Evolutionary conservation across 2,888 invertebrate genomes (phyloP).

Genomic region (Rosalia funebris): DNA sequence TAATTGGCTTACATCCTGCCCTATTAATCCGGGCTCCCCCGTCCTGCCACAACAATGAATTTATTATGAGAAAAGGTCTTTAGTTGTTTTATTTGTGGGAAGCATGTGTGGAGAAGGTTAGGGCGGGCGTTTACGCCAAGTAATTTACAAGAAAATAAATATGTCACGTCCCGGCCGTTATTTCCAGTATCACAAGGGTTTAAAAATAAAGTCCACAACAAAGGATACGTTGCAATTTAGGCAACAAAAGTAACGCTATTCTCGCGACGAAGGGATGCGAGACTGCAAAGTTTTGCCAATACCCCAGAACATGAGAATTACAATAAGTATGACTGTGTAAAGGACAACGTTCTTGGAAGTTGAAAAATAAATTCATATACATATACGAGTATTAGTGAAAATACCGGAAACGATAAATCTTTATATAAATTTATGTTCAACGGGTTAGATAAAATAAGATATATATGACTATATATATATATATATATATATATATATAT

Average conservation of each 20-base stretch:
- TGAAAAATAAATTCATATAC: too few relatives aligned
- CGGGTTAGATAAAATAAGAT: too few relatives aligned
- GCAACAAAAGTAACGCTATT: conserved; percentile 11
- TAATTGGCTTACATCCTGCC: too few relatives aligned
- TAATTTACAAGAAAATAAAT: conserved; percentile 15
- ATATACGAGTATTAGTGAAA: too few relatives aligned
- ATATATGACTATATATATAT: too few relatives aligned
- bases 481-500: too few relatives aligned
- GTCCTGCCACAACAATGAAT: conserved; percentile 4
- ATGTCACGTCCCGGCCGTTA: conserved; percentile 19
- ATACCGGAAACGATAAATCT: too few relatives aligned
- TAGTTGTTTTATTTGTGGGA: neutral
- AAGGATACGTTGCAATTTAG: conserved; percentile 11
- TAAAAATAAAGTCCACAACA: conserved; percentile 14
- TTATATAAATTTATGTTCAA: too few relatives aligned
- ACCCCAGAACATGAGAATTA: too few relatives aligned
- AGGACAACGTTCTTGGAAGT: too few relatives aligned
- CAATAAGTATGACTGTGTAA: too few relatives aligned
- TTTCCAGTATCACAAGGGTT: conserved; percentile 8
- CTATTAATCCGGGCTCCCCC: neutral
- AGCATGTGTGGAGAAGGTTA: neutral
- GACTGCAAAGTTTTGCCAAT: neutral
- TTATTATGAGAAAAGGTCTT: neutral
- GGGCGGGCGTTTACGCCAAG: neutral
- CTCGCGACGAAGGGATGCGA: neutral